Percentiles rank a stretch among this genome's conserved stretches.
Evolutionary conservation across 64 coral and sea anemone genomes (phyloP).

Genomic region (Stichodactyla helianthus): DNA sequence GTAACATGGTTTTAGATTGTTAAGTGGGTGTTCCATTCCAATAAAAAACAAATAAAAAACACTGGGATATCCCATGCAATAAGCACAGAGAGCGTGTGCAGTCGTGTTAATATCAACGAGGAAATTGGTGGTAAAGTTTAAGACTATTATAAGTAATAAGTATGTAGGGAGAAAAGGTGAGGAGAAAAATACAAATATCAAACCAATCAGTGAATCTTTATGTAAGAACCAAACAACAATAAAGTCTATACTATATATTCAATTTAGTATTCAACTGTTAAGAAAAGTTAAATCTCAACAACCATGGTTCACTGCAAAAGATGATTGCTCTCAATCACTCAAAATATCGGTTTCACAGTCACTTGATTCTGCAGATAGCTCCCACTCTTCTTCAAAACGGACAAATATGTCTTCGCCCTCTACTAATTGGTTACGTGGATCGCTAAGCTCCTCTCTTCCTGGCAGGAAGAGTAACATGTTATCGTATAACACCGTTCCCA

Average conservation of each 20-base stretch:
- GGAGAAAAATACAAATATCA: too few relatives aligned
- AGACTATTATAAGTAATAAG: too few relatives aligned
- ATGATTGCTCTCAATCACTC: neutral
- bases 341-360: neutral
- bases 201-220: too few relatives aligned
- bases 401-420: neutral
- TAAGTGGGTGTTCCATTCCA: too few relatives aligned
- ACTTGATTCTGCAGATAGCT: neutral
- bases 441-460: neutral
- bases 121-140: too few relatives aligned
- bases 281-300: neutral
- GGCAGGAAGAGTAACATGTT: slow-evolving; percentile 5
- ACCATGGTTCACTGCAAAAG: neutral
- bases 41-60: too few relatives aligned
- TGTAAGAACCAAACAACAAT: neutral
- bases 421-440: neutral
- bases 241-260: neutral
- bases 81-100: too few relatives aligned
- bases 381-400: neutral
- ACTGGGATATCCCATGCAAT: too few relatives aligned
- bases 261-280: slow-evolving; percentile 1
- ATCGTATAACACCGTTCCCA: neutral
- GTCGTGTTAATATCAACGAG: too few relatives aligned
- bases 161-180: too few relatives aligned
- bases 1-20: too few relatives aligned